A percentile compares a stretch with the other conserved stretches of the same genome.
Evolutionary conservation across 2,113 vertebrate species (phyloP).

Genomic region (Chaetops frenatus): DNA sequence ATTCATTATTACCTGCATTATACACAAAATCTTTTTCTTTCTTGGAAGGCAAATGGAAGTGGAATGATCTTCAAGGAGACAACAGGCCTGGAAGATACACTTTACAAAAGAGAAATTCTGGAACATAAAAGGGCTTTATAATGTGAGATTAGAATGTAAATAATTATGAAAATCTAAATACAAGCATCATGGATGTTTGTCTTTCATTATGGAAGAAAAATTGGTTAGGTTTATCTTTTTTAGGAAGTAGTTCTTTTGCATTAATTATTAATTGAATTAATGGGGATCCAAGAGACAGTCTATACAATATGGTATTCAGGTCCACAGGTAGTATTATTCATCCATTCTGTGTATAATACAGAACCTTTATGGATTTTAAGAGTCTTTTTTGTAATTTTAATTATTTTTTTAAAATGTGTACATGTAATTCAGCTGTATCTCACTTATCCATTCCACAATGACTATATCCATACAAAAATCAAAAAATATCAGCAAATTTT

Average conservation of each 20-base stretch:
- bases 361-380: background rate
- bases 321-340: background rate
- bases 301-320: background rate
- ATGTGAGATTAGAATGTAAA: background rate
- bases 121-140: background rate
- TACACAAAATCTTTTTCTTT: background rate
- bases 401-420: background rate
- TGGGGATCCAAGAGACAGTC: background rate
- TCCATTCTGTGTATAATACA: background rate
- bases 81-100: background rate
- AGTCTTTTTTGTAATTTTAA: background rate
- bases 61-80: background rate
- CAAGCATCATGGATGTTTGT: background rate
- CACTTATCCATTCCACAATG: background rate
- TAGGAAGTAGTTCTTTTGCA: background rate
- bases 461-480: background rate
- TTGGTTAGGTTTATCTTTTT: background rate
- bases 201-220: background rate
- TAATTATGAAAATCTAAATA: background rate
- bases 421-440: background rate
- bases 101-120: background rate
- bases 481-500: background rate
- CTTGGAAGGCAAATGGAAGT: background rate
- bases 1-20: background rate
- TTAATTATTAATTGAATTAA: background rate